Conservation (phyloP, 2,797 vertebrate species). For the Halcyon leucocephala region DNA sequence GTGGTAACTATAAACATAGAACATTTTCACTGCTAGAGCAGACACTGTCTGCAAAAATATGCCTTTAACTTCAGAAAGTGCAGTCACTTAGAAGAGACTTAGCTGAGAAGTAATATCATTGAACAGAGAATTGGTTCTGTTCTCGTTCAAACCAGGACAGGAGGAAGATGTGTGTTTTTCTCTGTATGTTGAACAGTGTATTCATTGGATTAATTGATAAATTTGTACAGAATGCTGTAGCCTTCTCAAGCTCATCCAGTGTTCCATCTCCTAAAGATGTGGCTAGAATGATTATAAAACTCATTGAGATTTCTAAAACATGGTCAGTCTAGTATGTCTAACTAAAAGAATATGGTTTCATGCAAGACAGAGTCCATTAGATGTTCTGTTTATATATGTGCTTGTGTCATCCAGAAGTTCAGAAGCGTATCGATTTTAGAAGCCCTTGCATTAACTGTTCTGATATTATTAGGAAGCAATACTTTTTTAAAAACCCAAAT, state of each 20-base stretch:
- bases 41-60: too few species aligned
- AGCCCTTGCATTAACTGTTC: neutral
- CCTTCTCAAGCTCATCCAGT: neutral
- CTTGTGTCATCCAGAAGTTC: neutral
- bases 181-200: accelerated
- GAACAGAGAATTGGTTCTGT: neutral
- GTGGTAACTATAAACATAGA: too few species aligned
- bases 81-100: too few species aligned
- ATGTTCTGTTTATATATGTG: neutral
- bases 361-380: neutral
- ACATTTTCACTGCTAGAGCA: too few species aligned
- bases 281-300: neutral
- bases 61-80: too few species aligned
- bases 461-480: neutral
- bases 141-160: neutral
- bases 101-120: neutral
- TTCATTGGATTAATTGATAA: neutral
- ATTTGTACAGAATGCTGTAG: neutral
- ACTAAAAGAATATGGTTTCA: neutral
- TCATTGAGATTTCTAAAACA: neutral
- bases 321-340: neutral
- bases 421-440: neutral
- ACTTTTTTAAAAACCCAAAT: neutral
- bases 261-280: neutral
- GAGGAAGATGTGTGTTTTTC: neutral